A percentile compares a stretch with the other conserved stretches of the same genome.
phyloP scores from a whole-genome alignment of 2,888 invertebrate species.

The Carabus problematicus region DNA sequence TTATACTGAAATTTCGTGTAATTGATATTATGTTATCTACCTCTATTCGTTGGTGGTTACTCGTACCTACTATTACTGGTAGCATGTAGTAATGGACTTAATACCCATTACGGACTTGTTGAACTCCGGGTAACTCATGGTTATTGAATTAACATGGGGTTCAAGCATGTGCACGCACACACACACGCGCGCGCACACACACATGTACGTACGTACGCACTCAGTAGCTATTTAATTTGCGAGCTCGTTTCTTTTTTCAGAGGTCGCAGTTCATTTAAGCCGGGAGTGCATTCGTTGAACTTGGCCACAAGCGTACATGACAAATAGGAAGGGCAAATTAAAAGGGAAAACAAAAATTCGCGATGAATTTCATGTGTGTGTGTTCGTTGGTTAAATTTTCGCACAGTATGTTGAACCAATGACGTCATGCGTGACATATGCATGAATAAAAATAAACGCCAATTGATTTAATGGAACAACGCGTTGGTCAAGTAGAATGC shows the following conservation, averaged over 20 bases:
- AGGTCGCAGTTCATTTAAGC: constrained; percentile 22
- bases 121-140: too few species aligned
- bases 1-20: too few species aligned
- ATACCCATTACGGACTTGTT: too few species aligned
- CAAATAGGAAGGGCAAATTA: constrained; percentile 13
- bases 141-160: too few species aligned
- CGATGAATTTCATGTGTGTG: constrained; percentile 13
- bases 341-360: constrained; percentile 3
- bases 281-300: constrained; percentile 32
- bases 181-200: too few species aligned
- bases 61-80: too few species aligned
- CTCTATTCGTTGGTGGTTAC: too few species aligned
- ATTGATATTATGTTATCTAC: too few species aligned
- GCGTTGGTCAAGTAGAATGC: neutral
- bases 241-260: constrained; percentile 14
- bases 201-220: too few species aligned
- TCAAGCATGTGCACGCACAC: too few species aligned
- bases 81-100: too few species aligned
- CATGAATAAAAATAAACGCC: constrained; percentile 26
- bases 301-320: neutral
- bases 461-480: constrained; percentile 32
- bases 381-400: constrained; percentile 24
- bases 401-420: constrained; percentile 26
- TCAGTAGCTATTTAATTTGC: constrained; percentile 5
- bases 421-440: constrained; percentile 29